Evolutionary conservation across 2,888 invertebrate species (phyloP).

Genomic region (Drosophila recens): DNA sequence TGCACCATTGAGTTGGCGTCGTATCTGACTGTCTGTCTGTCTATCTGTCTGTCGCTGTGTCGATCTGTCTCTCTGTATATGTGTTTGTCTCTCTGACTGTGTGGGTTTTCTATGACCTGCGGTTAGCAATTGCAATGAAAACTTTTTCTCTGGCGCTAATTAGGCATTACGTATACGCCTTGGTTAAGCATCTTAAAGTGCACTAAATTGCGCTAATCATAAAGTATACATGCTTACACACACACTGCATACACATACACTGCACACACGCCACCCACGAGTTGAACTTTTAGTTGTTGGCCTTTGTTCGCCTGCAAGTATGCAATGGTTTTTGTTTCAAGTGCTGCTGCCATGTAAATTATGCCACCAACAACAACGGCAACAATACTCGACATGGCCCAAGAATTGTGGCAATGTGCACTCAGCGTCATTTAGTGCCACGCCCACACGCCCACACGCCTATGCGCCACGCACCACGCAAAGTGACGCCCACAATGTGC

Average conservation of each 20-base stretch:
- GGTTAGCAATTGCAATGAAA: conserved; percentile 64
- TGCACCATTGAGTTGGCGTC: conserved; percentile 62
- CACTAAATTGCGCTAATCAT: conserved; percentile 74
- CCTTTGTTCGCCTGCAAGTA: conserved; percentile 52
- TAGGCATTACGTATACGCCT: conserved; percentile 68
- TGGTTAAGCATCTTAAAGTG: conserved; percentile 62
- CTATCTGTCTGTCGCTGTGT: neutral
- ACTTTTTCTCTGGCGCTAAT: conserved; percentile 68
- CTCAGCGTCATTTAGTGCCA: conserved; percentile 72
- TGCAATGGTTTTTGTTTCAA: conserved; percentile 70
- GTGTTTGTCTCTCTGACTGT: conserved; percentile 26
- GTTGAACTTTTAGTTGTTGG: conserved; percentile 34
- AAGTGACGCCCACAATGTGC: conserved; percentile 48
- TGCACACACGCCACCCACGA: conserved; percentile 2
- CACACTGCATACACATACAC: conserved; percentile 5
- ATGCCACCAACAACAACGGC: conserved; percentile 58
- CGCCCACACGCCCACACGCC: conserved; percentile 51
- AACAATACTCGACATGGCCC: conserved; percentile 38
- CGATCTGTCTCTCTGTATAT: conserved; percentile 23
- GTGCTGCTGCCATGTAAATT: conserved; percentile 73
- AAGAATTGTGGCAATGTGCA: conserved; percentile 74
- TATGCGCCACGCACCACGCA: conserved; percentile 13
- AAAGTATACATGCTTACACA: conserved; percentile 39
- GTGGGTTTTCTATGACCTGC: conserved; percentile 55
- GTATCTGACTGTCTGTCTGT: conserved; percentile 4